Percentiles rank a stretch among this genome's conserved stretches.
Evolutionary conservation across 2,797 vertebrate genomes (phyloP).

Genomic region (Pangasius larnaudii): DNA sequence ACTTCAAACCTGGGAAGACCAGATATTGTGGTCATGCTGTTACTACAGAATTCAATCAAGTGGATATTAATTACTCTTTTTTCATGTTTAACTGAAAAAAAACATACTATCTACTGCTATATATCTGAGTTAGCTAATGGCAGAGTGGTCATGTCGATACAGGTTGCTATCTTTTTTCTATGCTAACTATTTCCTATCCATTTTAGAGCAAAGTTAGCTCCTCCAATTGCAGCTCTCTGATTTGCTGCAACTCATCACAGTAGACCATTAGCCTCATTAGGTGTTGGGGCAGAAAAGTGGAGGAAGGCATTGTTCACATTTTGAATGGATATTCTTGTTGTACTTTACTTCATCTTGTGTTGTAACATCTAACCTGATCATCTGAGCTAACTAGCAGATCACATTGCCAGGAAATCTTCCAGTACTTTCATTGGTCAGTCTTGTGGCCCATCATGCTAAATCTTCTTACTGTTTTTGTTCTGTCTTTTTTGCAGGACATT

Average conservation of each 20-base stretch:
- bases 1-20: neutral
- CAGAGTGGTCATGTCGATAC: neutral
- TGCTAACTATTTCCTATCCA: neutral
- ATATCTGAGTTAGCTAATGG: neutral
- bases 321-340: neutral
- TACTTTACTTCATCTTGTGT: neutral
- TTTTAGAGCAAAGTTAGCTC: neutral
- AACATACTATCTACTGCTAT: neutral
- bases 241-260: neutral
- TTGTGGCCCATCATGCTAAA: neutral
- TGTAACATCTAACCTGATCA: neutral
- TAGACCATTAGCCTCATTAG: neutral
- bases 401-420: neutral
- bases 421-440: neutral
- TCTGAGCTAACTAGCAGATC: neutral
- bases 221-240: neutral
- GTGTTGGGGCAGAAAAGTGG: neutral
- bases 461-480: neutral
- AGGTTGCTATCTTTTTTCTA: neutral
- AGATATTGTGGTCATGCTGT: neutral
- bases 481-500: neutral
- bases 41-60: neutral
- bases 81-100: neutral
- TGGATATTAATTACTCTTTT: neutral
- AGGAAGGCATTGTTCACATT: neutral